Evolutionary conservation across 2,797 vertebrate genomes (phyloP).

Genomic region (Zalophus californianus): DNA sequence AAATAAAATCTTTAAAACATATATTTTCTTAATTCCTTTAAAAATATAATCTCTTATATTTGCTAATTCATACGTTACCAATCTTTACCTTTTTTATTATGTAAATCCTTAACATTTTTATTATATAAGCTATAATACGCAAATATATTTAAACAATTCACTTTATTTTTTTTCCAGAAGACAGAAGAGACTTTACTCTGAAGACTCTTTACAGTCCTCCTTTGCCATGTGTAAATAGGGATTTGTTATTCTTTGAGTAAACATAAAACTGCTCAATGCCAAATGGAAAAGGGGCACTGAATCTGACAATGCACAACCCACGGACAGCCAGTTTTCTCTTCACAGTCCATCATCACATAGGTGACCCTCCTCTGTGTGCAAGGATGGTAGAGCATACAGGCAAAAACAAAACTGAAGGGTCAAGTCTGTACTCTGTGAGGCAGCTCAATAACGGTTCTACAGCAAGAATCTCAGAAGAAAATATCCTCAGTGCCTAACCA

Average conservation of each 20-base stretch:
- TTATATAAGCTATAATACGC: not conserved
- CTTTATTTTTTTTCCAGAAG: not conserved
- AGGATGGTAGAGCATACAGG: not conserved
- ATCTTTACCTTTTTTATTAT: not conserved
- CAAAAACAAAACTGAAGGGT: constrained; percentile 55
- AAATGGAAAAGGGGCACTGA: not conserved
- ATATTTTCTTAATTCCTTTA: not conserved
- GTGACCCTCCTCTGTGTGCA: not conserved
- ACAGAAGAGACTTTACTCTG: not conserved
- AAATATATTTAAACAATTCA: not conserved
- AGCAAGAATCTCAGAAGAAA: constrained; percentile 50
- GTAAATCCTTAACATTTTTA: not conserved
- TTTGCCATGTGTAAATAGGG: not conserved
- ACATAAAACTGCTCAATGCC: not conserved
- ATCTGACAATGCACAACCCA: not conserved
- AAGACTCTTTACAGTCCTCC: not conserved
- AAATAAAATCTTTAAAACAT: too few species aligned
- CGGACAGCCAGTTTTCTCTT: not conserved
- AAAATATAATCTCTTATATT: not conserved
- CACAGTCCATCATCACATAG: not conserved
- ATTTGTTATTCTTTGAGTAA: not conserved
- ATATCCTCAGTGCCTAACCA: constrained; percentile 22
- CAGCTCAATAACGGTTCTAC: not conserved
- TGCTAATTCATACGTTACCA: not conserved
- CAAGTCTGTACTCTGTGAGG: not conserved